phyloP scores from a whole-genome alignment of 2,797 vertebrate genomes.

The Synanceia verrucosa region DNA sequence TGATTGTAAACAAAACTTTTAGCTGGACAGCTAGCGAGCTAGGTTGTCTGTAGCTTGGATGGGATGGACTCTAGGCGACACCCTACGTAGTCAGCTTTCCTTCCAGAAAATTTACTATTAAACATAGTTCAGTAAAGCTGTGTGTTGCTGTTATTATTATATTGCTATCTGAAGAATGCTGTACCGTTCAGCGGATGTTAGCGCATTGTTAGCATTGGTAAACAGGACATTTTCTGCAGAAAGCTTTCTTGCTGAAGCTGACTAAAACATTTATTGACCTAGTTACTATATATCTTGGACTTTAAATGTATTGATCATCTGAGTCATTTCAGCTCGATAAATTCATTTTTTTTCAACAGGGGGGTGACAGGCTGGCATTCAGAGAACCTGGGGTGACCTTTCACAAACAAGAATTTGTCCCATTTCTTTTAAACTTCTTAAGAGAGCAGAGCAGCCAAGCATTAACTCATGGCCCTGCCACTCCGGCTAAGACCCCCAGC shows the following conservation, averaged over 20 bases:
- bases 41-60: constrained; percentile 30
- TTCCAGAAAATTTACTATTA: not conserved
- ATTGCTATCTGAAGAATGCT: fast-evolving
- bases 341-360: constrained; percentile 65
- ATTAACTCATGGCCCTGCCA: constrained; percentile 92
- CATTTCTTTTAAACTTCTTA: constrained; percentile 95
- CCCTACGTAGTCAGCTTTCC: constrained; percentile 1
- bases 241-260: constrained; percentile 8
- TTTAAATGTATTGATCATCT: not conserved
- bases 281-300: not conserved
- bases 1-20: constrained; percentile 81
- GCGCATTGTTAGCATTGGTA: constrained; percentile 29
- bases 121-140: fast-evolving
- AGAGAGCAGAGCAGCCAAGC: constrained; percentile 93
- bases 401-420: constrained; percentile 92
- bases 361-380: constrained; percentile 59
- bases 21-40: constrained; percentile 57
- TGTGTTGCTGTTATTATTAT: not conserved
- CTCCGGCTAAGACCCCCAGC: constrained; percentile 92
- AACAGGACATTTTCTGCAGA: not conserved
- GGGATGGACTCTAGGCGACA: not conserved
- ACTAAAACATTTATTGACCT: not conserved
- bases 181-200: constrained; percentile 2
- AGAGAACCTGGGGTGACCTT: constrained; percentile 69
- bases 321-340: not conserved